Conservation (phyloP, 2,113 vertebrate genomes). For the Rhinolophus sinicus region DNA sequence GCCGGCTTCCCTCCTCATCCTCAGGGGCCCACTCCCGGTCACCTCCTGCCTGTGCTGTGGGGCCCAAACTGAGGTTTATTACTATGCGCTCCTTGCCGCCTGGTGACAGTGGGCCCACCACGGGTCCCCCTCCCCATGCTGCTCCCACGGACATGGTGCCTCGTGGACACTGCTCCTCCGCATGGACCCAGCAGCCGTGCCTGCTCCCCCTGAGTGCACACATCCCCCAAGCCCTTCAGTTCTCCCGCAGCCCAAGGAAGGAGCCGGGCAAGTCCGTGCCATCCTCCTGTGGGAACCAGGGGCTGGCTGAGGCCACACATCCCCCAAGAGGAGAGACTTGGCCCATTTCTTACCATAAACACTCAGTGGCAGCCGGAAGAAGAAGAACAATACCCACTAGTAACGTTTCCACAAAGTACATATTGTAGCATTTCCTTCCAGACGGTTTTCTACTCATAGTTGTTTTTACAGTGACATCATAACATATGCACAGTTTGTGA, state of each 20-base stretch:
- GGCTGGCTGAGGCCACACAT: fast-evolving
- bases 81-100: fast-evolving
- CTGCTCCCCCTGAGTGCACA: too few relatives aligned
- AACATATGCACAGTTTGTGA: fast-evolving
- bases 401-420: fast-evolving
- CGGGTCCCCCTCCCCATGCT: fast-evolving
- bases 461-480: fast-evolving
- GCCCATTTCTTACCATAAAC: fast-evolving
- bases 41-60: fast-evolving
- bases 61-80: fast-evolving
- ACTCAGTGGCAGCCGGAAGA: fast-evolving
- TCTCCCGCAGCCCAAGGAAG: not conserved
- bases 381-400: fast-evolving
- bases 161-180: fast-evolving
- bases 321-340: fast-evolving
- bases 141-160: not conserved
- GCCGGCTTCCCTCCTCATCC: not conserved
- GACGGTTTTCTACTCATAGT: fast-evolving
- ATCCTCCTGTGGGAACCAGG: too few relatives aligned
- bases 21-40: not conserved
- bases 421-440: fast-evolving
- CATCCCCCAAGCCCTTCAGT: too few relatives aligned
- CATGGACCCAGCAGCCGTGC: not conserved
- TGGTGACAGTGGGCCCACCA: fast-evolving
- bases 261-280: not conserved